Evolutionary conservation across 2,888 invertebrate species (phyloP).

Genomic region (Tenthredo mesomela): DNA sequence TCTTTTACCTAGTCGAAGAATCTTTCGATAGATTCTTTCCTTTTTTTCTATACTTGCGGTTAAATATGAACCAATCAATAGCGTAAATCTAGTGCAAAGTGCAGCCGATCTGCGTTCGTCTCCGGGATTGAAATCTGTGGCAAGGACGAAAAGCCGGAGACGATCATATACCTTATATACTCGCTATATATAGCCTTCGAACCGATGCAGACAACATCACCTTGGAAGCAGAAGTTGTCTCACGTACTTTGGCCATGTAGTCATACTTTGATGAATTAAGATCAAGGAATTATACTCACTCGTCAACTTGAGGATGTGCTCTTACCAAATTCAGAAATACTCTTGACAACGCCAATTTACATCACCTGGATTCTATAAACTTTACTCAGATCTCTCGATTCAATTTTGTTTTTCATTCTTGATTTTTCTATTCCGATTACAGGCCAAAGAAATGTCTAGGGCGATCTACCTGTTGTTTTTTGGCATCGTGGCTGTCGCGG

Average conservation of each 20-base stretch:
- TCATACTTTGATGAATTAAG: slow-evolving; percentile 8
- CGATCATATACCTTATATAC: background rate
- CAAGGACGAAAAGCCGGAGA: slow-evolving; percentile 21
- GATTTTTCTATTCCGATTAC: slow-evolving; percentile 38
- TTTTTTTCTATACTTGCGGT: no score
- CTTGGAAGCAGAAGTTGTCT: background rate
- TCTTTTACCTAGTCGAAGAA: no score
- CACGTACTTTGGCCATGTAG: background rate
- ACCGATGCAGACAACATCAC: background rate
- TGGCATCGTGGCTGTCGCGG: slow-evolving; percentile 84
- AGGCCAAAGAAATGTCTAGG: slow-evolving; percentile 69
- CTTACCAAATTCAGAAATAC: background rate
- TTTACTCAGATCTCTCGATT: background rate
- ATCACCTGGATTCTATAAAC: background rate
- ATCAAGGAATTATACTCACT: slow-evolving; percentile 6
- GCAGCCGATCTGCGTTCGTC: background rate
- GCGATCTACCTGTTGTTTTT: slow-evolving; percentile 81
- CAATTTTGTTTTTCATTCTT: background rate
- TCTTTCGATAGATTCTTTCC: no score
- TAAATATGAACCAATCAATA: background rate
- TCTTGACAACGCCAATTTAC: background rate
- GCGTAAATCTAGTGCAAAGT: background rate
- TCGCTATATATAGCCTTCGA: background rate
- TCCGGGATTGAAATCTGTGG: slow-evolving; percentile 30
- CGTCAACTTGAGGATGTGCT: background rate